Percentiles rank a stretch among this genome's conserved stretches.
phyloP scores from a whole-genome alignment of 2,113 vertebrate genomes.

The Tiliqua scincoides region DNA sequence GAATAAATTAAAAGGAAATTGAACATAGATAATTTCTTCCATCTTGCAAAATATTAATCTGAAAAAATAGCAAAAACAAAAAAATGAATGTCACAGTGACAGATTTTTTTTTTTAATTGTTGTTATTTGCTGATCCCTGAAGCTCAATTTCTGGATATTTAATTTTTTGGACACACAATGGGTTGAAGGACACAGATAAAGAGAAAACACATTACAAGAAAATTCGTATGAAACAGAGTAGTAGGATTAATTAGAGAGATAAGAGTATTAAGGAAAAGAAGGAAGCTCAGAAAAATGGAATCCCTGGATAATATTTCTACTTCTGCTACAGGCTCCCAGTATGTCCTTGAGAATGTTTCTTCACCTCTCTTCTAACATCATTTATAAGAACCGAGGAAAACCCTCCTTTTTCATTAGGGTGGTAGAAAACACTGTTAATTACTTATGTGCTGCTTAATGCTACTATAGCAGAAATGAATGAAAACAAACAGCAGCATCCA shows the following conservation, averaged over 20 bases:
- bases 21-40: not conserved
- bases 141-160: not conserved
- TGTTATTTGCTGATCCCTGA: not conserved
- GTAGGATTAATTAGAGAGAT: not conserved
- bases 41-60: not conserved
- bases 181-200: not conserved
- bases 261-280: not conserved
- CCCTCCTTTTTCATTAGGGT: not conserved
- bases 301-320: not conserved
- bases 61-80: not conserved
- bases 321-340: not conserved
- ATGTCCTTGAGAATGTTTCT: not conserved
- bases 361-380: not conserved
- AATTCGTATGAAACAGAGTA: not conserved
- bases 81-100: not conserved
- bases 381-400: not conserved
- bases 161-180: not conserved
- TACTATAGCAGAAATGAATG: constrained; percentile 5
- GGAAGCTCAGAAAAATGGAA: not conserved
- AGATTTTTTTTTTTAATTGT: not conserved
- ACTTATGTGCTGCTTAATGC: not conserved
- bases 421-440: not conserved
- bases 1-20: not conserved
- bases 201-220: not conserved
- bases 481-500: constrained; percentile 10